phyloP scores from a whole-genome alignment of 1,140 invertebrate species.

The Lycorma delicatula region DNA sequence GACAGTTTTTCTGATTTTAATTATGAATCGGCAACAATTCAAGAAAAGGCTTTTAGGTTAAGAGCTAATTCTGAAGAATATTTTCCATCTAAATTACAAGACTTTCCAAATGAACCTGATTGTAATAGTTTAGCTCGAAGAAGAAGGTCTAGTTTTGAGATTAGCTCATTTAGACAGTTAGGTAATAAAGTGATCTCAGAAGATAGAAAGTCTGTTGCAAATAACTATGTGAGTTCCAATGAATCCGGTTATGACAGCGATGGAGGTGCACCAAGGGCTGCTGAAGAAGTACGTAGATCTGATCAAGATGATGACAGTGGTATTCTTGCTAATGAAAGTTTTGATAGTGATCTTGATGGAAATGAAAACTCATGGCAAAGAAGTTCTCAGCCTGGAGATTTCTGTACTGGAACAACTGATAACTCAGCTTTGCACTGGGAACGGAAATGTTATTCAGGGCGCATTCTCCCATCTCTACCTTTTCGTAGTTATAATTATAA shows the following conservation, averaged over 20 bases:
- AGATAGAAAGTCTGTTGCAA: not conserved
- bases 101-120: conserved; percentile 34
- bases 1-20: conserved; percentile 26
- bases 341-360: conserved; percentile 26
- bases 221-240: conserved; percentile 65
- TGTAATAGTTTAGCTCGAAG: conserved; percentile 39
- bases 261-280: conserved; percentile 46
- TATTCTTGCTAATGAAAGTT: conserved; percentile 33
- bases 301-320: conserved; percentile 32
- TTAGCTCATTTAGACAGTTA: conserved; percentile 2
- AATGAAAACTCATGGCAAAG: not conserved
- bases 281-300: not conserved
- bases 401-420: not conserved
- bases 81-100: conserved; percentile 34
- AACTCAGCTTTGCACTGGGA: conserved; percentile 4
- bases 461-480: conserved; percentile 8
- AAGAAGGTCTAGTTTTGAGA: conserved; percentile 30
- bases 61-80: conserved; percentile 42
- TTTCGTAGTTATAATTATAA: not conserved
- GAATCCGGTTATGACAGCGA: conserved; percentile 77
- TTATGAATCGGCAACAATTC: conserved; percentile 7
- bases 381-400: not conserved
- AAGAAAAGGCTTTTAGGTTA: conserved; percentile 38
- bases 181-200: not conserved
- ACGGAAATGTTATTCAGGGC: conserved; percentile 13